These are phyloP conservation scores for Panonychus citri DNA, from an alignment of 1,140 invertebrate genomes.

Conservation along the genomic window DNA sequence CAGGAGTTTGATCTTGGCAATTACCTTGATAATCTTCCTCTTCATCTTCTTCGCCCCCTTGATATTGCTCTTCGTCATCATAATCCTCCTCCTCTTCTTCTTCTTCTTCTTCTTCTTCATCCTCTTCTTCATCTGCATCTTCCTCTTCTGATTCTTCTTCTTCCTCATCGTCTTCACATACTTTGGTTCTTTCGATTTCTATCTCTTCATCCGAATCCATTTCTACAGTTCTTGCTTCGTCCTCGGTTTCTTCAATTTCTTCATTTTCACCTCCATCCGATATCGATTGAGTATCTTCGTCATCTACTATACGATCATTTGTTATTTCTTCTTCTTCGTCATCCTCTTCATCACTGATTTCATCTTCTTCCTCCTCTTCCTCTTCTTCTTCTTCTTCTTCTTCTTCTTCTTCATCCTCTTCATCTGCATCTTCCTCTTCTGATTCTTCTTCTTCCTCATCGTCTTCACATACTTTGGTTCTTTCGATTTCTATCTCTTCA, in stretches of 20 bases:
- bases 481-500: background rate
- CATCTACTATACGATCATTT: background rate
- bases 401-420: conserved; percentile 3
- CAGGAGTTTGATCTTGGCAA: too few relatives aligned
- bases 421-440: conserved; percentile 8
- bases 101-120: background rate
- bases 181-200: background rate
- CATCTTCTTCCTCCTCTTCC: conserved; percentile 6
- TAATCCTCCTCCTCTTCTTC: conserved; percentile 12
- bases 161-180: background rate
- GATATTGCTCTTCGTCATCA: background rate
- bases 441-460: background rate
- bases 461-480: background rate
- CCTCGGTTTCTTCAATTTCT: background rate
- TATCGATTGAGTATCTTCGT: background rate
- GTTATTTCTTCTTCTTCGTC: background rate
- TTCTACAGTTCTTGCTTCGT: background rate
- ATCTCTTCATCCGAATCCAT: background rate
- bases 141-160: background rate
- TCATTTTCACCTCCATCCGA: background rate
- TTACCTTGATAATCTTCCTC: background rate
- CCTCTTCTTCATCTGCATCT: conserved; percentile 11
- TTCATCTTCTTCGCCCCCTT: background rate
- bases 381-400: conserved; percentile 9
- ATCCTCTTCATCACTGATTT: background rate